Conservation (phyloP, 2,888 invertebrate species). For the Xanthostigma xanthostigma region DNA sequence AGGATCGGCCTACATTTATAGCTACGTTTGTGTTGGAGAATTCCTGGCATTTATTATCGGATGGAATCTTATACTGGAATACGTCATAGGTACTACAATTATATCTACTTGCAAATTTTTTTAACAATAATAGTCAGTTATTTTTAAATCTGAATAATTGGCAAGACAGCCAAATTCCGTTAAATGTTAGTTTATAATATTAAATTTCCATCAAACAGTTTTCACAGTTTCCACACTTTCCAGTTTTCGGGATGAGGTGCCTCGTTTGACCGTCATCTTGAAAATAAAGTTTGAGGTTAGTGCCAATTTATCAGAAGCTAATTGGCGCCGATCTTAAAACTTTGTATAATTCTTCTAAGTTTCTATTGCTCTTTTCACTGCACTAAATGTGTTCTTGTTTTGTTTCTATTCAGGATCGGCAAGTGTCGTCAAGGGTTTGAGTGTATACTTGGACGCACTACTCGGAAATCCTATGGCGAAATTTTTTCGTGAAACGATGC, state of each 20-base stretch:
- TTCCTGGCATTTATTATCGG: conserved; percentile 83
- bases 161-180: too few relatives aligned
- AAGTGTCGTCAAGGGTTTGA: conserved; percentile 68
- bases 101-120: neutral
- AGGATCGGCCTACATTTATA: conserved; percentile 87
- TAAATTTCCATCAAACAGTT: too few relatives aligned
- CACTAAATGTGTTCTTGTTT: neutral
- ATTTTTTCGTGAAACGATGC: conserved; percentile 45
- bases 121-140: neutral
- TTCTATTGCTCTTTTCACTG: too few relatives aligned
- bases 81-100: conserved; percentile 53
- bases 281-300: too few relatives aligned
- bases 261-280: too few relatives aligned
- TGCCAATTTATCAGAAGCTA: too few relatives aligned
- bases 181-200: conserved; percentile 19
- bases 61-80: conserved; percentile 85
- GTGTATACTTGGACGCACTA: conserved; percentile 61
- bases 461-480: conserved; percentile 47
- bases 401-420: conserved; percentile 46
- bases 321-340: too few relatives aligned
- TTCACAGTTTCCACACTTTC: too few relatives aligned
- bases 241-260: too few relatives aligned
- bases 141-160: neutral
- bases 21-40: conserved; percentile 86
- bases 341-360: too few relatives aligned